phyloP scores from a whole-genome alignment of 2,888 invertebrate genomes.

The Hesperia comma region DNA sequence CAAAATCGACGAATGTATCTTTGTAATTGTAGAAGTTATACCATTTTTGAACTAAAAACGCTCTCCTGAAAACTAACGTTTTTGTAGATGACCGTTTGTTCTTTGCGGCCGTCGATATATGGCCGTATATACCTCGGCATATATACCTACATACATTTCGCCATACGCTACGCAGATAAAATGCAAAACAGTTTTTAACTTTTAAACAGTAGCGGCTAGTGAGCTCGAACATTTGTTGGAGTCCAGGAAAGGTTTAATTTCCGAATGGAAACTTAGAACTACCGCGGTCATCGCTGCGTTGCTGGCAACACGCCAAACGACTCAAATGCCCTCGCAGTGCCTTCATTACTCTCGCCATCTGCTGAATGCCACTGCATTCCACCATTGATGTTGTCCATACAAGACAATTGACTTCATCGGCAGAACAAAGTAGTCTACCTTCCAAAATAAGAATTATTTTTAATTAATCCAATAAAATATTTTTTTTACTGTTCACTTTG shows the following conservation, averaged over 20 bases:
- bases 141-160: too few relatives aligned
- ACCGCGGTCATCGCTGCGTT: constrained; percentile 13
- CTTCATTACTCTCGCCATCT: constrained; percentile 26
- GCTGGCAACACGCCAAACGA: constrained; percentile 13
- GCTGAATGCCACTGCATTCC: constrained; percentile 10
- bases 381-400: constrained; percentile 11
- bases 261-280: constrained; percentile 19
- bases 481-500: too few relatives aligned
- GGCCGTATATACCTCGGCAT: too few relatives aligned
- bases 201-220: not conserved
- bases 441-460: not conserved
- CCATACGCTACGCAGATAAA: not conserved
- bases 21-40: too few relatives aligned
- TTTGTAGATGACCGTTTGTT: too few relatives aligned
- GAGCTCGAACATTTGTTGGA: constrained; percentile 2
- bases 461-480: too few relatives aligned
- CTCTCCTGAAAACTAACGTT: too few relatives aligned
- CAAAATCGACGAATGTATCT: too few relatives aligned
- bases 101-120: too few relatives aligned
- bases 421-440: not conserved
- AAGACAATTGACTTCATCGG: constrained; percentile 11
- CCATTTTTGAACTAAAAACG: too few relatives aligned
- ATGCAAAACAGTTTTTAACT: constrained; percentile 1
- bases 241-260: constrained; percentile 21
- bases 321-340: constrained; percentile 13